Base-by-base conservation (phyloP, 1,140 invertebrate species). In the Streblospio benedicti region DNA sequence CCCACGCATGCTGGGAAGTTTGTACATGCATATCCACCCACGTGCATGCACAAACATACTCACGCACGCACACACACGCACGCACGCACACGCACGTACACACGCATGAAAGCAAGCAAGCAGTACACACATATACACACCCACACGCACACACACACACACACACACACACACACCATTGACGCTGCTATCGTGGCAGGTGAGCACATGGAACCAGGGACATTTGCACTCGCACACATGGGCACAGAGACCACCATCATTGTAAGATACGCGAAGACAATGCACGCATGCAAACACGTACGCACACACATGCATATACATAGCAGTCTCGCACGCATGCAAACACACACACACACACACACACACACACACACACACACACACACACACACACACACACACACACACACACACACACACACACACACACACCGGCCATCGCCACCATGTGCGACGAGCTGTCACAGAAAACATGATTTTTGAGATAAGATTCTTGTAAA, bases 331-430 rank as follows among this genome's bases (percentile, higher is more conserved):
- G n/a, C n/a, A n/a, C n/a, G n/a, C n/a, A n/a, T n/a, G n/a, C n/a
- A n/a, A n/a, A n/a, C n/a, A n/a, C n/a, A n/a, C 12, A 49, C 9
- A 14, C 45, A 1, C 53, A 41, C 30, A 51, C 33, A 55, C 53
- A 55, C 30, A 55, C 53, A 55, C 33, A 41, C 33, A 55, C 53
- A 55, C 53, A 55, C 33, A 55, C 30, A 55, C 30, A 55, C 30
- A 55, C 53, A 56, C 54, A 56, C 32, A 56, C 54, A 56, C 54
- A 56, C 54, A 56, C 43, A 53, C 57, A 61, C 41, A 53, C 38
- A 61, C 45, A 60, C 33, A 61, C 50, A 53, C 18, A 60, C 28
- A 51, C 25, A 59, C 20, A 60, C 49, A 49, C 33, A 44, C 38
- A 59, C 30, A 51, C 32, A 50, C 33, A 51, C 14, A 41, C 38